Percentiles rank a stretch among this genome's conserved stretches.
These are phyloP conservation scores for Notoglanidium macrostoma DNA, from an alignment of 2,797 vertebrate species.

Conservation along the genomic window DNA sequence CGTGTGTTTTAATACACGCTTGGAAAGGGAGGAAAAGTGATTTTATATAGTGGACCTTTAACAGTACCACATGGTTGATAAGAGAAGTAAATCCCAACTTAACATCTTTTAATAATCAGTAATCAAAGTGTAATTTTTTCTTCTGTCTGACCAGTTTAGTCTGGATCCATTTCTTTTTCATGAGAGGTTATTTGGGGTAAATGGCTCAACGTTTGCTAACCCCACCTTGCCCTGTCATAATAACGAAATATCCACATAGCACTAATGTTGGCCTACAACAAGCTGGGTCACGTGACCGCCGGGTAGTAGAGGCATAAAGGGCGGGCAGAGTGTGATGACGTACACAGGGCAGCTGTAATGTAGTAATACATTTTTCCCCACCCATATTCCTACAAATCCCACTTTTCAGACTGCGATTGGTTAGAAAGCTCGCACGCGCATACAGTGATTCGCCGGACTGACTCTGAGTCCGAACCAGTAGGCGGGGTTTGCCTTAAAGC, in stretches of 20 bases:
- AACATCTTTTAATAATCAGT: background rate
- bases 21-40: too few species aligned
- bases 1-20: too few species aligned
- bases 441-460: background rate
- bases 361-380: background rate
- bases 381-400: slow-evolving; percentile 14
- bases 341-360: slow-evolving; percentile 15
- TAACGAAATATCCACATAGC: background rate
- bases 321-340: slow-evolving; percentile 61
- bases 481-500: background rate
- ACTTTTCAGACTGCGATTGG: background rate
- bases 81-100: background rate
- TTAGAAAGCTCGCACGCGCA: background rate
- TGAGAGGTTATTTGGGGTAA: background rate
- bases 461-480: background rate
- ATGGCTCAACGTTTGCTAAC: background rate
- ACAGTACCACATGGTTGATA: background rate
- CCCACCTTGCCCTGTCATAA: slow-evolving; percentile 11
- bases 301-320: slow-evolving; percentile 46
- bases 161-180: background rate
- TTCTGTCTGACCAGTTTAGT: background rate
- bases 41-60: background rate
- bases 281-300: slow-evolving; percentile 62
- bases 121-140: background rate
- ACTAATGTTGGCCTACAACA: background rate